Evolutionary conservation across 92 coral and sea anemone species (phyloP).

Genomic region (Palythoa caribaeorum): DNA sequence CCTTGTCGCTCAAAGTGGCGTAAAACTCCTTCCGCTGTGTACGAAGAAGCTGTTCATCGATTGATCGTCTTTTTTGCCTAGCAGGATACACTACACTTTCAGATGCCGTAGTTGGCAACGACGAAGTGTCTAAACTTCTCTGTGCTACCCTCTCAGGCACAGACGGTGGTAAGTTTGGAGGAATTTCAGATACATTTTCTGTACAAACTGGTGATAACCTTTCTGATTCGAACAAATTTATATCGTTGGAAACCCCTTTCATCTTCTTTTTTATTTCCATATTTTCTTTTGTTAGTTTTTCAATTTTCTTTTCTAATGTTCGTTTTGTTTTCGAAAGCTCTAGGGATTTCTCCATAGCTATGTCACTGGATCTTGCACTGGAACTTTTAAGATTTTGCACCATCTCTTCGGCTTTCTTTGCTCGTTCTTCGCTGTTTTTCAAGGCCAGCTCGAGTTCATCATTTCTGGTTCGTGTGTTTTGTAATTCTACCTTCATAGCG

Average conservation of each 20-base stretch:
- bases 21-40: constrained; percentile 25
- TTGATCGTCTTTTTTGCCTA: constrained; percentile 35
- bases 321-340: constrained; percentile 90
- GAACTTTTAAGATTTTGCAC: constrained; percentile 70
- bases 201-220: constrained; percentile 35
- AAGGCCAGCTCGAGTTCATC: constrained; percentile 65
- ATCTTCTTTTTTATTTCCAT: constrained; percentile 80
- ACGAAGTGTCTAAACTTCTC: constrained; percentile 45
- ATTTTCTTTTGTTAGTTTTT: constrained; percentile 86
- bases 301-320: constrained; percentile 87
- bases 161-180: constrained; percentile 66
- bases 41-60: constrained; percentile 41
- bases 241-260: constrained; percentile 19
- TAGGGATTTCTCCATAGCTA: constrained; percentile 96
- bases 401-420: constrained; percentile 67
- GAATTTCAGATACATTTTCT: constrained; percentile 48
- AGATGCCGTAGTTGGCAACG: not conserved
- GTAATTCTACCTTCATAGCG: constrained; percentile 63
- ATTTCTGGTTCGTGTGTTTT: constrained; percentile 59
- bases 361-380: constrained; percentile 83
- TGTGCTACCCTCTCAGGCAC: constrained; percentile 50
- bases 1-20: not conserved
- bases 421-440: constrained; percentile 60
- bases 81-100: not conserved
- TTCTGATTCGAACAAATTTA: constrained; percentile 3